These are phyloP conservation scores for Hormaphis cornu DNA, from an alignment of 1,140 invertebrate species.

Conservation along the genomic window DNA sequence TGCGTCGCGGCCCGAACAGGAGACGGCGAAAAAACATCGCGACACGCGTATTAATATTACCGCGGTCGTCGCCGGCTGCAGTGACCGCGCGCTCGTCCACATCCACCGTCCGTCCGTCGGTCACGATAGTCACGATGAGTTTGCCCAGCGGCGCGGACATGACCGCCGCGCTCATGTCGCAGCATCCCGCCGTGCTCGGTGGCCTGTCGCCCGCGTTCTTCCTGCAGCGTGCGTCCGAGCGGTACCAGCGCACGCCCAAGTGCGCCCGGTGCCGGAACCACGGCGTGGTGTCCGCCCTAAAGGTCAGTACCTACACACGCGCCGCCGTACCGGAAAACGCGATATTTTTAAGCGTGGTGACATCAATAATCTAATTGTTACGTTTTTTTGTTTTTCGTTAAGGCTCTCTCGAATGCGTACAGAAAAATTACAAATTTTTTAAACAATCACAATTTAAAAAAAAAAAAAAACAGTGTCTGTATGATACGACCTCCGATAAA, in stretches of 20 bases:
- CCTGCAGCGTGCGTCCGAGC: constrained; percentile 67
- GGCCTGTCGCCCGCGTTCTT: constrained; percentile 71
- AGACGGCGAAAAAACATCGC: too few species aligned
- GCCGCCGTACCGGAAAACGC: too few species aligned
- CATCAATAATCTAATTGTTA: too few species aligned
- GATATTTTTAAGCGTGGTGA: too few species aligned
- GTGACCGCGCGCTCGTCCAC: not conserved
- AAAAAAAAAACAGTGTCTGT: too few species aligned
- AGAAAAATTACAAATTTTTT: too few species aligned
- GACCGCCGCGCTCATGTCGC: constrained; percentile 61
- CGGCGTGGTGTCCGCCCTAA: constrained; percentile 93
- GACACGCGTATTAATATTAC: too few species aligned
- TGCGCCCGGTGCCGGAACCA: constrained; percentile 97
- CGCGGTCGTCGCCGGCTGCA: constrained; percentile 23
- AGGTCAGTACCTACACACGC: constrained; percentile 41
- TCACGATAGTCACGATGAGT: constrained; percentile 35
- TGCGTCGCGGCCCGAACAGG: not conserved
- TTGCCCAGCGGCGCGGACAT: constrained; percentile 57
- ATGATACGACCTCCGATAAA: too few species aligned
- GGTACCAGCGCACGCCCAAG: constrained; percentile 96
- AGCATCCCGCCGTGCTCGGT: constrained; percentile 66
- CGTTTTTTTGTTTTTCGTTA: too few species aligned
- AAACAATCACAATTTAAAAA: too few species aligned
- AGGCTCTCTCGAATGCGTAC: too few species aligned
- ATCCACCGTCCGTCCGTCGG: too few species aligned